A percentile compares a stretch with the other conserved stretches of the same genome.
These are phyloP conservation scores for Staurois parvus DNA, from an alignment of 2,797 vertebrate genomes.

Conservation along the genomic window DNA sequence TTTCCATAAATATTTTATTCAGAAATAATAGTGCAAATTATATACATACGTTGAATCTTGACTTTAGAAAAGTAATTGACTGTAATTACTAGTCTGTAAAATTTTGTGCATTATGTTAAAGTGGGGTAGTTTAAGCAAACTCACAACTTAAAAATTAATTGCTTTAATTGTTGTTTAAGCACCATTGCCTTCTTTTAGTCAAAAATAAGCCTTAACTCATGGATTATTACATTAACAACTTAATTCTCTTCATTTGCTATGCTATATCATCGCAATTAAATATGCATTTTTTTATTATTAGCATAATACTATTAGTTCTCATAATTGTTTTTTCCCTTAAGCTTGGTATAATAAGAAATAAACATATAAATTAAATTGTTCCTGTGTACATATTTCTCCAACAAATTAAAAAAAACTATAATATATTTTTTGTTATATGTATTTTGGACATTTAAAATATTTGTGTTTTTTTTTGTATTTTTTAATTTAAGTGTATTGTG, in stretches of 20 bases:
- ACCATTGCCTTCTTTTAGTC: constrained; percentile 25
- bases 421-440: not conserved
- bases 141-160: constrained; percentile 22
- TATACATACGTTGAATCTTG: not conserved
- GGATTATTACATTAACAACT: constrained; percentile 36
- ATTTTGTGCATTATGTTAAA: constrained; percentile 4
- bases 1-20: constrained; percentile 10
- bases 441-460: too few relatives aligned
- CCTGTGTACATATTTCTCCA: not conserved
- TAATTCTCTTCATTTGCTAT: constrained; percentile 26
- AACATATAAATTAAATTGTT: not conserved
- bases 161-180: constrained; percentile 40
- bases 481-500: too few relatives aligned
- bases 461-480: too few relatives aligned
- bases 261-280: constrained; percentile 37
- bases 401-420: not conserved
- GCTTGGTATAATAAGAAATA: not conserved
- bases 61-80: constrained; percentile 8
- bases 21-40: constrained; percentile 28
- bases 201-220: constrained; percentile 33
- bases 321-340: not conserved
- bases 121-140: not conserved
- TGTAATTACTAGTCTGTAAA: constrained; percentile 33
- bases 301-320: constrained; percentile 18
- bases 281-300: constrained; percentile 1